A percentile compares a stretch with the other conserved stretches of the same genome.
These are phyloP conservation scores for Chelon labrosus DNA, from an alignment of 2,797 vertebrate species.

Conservation along the genomic window DNA sequence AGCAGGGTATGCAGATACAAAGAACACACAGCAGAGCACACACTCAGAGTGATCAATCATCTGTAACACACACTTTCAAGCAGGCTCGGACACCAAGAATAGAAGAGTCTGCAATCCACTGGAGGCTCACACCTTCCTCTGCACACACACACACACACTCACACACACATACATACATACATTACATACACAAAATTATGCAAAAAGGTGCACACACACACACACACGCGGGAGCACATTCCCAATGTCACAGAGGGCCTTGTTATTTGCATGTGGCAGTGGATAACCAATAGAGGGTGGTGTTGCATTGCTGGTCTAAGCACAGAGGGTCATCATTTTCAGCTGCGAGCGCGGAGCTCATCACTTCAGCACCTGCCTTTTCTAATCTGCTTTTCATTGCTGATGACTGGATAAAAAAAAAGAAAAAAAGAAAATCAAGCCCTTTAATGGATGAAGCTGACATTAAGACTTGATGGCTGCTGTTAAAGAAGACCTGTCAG, in stretches of 20 bases:
- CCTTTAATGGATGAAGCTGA: constrained; percentile 48
- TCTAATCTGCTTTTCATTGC: constrained; percentile 54
- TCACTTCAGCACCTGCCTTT: constrained; percentile 43
- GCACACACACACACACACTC: neutral
- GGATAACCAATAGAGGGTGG: constrained; percentile 83
- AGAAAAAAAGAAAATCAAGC: constrained; percentile 2
- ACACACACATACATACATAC: constrained; percentile 14
- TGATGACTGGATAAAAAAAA: constrained; percentile 16
- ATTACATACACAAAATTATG: neutral
- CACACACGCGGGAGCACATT: neutral
- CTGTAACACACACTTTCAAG: constrained; percentile 25
- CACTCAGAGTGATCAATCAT: constrained; percentile 44
- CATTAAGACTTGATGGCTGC: constrained; percentile 46
- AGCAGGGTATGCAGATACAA: constrained; percentile 7
- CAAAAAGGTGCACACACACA: constrained; percentile 3
- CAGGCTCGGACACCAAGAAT: constrained; percentile 19
- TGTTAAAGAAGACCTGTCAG: constrained; percentile 39
- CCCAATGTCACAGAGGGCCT: constrained; percentile 1
- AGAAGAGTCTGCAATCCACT: constrained; percentile 23
- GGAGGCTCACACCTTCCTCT: neutral
- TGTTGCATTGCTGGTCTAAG: constrained; percentile 81
- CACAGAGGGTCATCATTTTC: constrained; percentile 22
- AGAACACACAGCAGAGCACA: constrained; percentile 30
- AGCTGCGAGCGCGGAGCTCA: constrained; percentile 21
- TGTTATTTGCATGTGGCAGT: constrained; percentile 57